These are phyloP conservation scores for Drosophila percnosoma DNA, from an alignment of 2,888 invertebrate species.

Conservation along the genomic window DNA sequence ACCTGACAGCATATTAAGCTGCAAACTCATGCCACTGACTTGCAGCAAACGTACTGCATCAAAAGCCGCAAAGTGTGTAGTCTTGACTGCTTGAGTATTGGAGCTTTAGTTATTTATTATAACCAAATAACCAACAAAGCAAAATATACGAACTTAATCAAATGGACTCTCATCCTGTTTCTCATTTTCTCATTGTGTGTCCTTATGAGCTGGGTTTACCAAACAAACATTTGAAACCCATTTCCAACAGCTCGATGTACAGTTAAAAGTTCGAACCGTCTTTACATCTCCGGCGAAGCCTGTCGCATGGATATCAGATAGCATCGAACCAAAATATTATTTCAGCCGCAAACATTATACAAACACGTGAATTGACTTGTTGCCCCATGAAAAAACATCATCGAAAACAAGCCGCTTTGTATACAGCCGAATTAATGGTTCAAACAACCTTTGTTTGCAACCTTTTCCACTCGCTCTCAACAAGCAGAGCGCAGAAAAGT, in stretches of 20 bases:
- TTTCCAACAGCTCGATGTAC: slow-evolving; percentile 13
- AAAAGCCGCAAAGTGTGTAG: slow-evolving; percentile 7
- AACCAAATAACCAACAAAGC: slow-evolving; percentile 58
- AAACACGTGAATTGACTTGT: slow-evolving; percentile 57
- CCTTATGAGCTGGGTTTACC: slow-evolving; percentile 25
- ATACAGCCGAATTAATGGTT: slow-evolving; percentile 72
- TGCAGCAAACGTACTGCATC: slow-evolving; percentile 32
- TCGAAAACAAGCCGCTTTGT: slow-evolving; percentile 54
- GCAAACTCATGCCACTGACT: slow-evolving; percentile 29
- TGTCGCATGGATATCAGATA: slow-evolving; percentile 14
- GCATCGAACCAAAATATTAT: slow-evolving; percentile 43
- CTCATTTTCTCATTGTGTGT: not conserved
- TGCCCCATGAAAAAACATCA: slow-evolving; percentile 41
- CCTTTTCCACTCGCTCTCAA: slow-evolving; percentile 23
- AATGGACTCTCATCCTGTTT: slow-evolving; percentile 12
- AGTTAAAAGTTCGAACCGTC: slow-evolving; percentile 19
- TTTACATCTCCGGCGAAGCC: not conserved
- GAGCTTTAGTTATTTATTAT: slow-evolving; percentile 12
- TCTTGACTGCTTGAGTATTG: slow-evolving; percentile 25
- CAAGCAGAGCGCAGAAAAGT: slow-evolving; percentile 36
- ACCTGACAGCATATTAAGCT: slow-evolving; percentile 7
- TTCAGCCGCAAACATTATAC: slow-evolving; percentile 29
- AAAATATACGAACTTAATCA: slow-evolving; percentile 46
- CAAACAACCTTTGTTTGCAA: slow-evolving; percentile 21
- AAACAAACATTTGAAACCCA: slow-evolving; percentile 14